Conservation (phyloP, 2,797 vertebrate species). For the Myoxocephalus aenaeus region DNA sequence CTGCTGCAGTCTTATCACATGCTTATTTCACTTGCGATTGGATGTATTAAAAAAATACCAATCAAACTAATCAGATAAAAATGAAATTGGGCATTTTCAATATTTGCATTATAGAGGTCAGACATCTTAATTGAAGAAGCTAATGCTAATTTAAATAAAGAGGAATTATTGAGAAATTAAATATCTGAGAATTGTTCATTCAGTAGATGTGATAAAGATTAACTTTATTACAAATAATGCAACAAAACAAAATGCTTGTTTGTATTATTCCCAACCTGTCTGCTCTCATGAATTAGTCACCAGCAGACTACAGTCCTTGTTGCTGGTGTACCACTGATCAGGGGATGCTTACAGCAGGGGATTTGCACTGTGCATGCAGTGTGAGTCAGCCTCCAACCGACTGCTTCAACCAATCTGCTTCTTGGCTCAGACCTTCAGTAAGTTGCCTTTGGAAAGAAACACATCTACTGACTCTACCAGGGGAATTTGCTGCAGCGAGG, state of each 20-base stretch:
- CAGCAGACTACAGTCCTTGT: not conserved
- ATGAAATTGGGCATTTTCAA: not conserved
- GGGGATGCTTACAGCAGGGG: conserved; percentile 28
- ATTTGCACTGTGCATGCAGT: conserved; percentile 33
- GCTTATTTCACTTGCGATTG: not conserved
- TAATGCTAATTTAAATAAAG: not conserved
- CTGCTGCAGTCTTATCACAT: not conserved
- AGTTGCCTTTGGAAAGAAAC: conserved; percentile 1
- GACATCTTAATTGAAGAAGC: not conserved
- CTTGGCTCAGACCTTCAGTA: conserved; percentile 32
- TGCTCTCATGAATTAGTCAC: conserved; percentile 9
- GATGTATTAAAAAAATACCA: not conserved
- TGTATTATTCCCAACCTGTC: not conserved
- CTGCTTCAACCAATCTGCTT: conserved; percentile 34
- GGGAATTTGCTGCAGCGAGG: conserved; percentile 43
- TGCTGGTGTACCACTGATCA: conserved; percentile 26
- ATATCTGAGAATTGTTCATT: not conserved
- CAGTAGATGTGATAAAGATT: not conserved
- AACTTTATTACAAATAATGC: not conserved
- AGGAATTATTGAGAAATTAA: not conserved
- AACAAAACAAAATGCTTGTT: not conserved
- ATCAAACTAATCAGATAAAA: not conserved
- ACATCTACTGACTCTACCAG: conserved; percentile 50
- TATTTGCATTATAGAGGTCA: not conserved
- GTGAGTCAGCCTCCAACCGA: conserved; percentile 44